These are phyloP conservation scores for Eupithecia tripunctaria DNA, from an alignment of 2,888 invertebrate genomes.

Conservation along the genomic window DNA sequence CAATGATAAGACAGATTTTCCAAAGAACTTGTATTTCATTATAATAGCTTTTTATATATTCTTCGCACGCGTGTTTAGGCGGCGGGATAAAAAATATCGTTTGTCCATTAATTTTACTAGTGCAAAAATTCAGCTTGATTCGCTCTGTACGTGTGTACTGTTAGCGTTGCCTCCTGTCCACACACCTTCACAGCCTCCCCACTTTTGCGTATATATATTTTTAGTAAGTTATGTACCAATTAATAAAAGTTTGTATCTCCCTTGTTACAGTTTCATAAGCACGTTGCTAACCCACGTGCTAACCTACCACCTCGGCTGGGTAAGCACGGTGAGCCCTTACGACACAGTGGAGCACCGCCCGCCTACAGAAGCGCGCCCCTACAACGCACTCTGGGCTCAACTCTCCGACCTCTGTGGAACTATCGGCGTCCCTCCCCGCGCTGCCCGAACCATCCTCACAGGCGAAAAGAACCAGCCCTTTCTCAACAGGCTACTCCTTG, in stretches of 20 bases:
- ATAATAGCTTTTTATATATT: too few relatives aligned
- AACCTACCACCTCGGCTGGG: constrained; percentile 96
- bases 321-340: constrained; percentile 88
- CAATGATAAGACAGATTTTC: too few relatives aligned
- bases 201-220: too few relatives aligned
- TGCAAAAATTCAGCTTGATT: too few relatives aligned
- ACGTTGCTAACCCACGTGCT: constrained; percentile 94
- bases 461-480: constrained; percentile 87
- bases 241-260: constrained; percentile 26
- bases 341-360: constrained; percentile 62
- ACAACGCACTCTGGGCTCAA: constrained; percentile 96
- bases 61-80: too few relatives aligned
- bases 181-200: too few relatives aligned
- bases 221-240: neutral
- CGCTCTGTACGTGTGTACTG: too few relatives aligned
- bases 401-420: constrained; percentile 94
- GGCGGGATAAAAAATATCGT: too few relatives aligned
- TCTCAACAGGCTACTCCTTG: constrained; percentile 89
- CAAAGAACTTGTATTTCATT: too few relatives aligned
- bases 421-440: constrained; percentile 90
- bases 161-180: too few relatives aligned
- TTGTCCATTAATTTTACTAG: too few relatives aligned
- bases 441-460: constrained; percentile 92
- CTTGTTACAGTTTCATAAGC: constrained; percentile 92
- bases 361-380: constrained; percentile 76